Evolutionary conservation across 1,140 invertebrate species (phyloP).

Genomic region (Holcopasites calliopsidis): DNA sequence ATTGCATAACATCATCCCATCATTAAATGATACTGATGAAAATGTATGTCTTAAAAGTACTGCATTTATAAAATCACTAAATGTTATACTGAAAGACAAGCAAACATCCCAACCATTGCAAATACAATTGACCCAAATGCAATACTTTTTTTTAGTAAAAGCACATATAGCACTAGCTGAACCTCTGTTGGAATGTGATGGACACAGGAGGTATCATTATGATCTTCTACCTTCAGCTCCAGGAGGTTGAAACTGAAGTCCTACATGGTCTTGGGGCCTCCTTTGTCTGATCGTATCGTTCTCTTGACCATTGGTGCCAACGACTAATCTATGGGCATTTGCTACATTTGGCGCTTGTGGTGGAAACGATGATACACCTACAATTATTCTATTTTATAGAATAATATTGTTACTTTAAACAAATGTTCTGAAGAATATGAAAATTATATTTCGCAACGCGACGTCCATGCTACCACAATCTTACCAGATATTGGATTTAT

Average conservation of each 20-base stretch:
- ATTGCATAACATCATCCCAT: background rate
- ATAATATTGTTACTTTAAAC: slow-evolving; percentile 22
- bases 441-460: background rate
- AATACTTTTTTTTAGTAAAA: slow-evolving; percentile 60
- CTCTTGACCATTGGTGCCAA: slow-evolving; percentile 47
- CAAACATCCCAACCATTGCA: background rate
- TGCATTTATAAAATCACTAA: slow-evolving; percentile 38
- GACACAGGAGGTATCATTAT: slow-evolving; percentile 69
- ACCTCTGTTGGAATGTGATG: slow-evolving; percentile 68
- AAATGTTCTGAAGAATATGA: background rate
- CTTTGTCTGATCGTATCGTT: slow-evolving; percentile 62
- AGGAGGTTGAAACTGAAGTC: slow-evolving; percentile 62
- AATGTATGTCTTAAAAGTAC: slow-evolving; percentile 56
- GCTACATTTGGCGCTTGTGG: slow-evolving; percentile 44
- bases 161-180: slow-evolving; percentile 62
- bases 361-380: slow-evolving; percentile 58
- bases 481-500: slow-evolving; percentile 68
- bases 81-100: background rate
- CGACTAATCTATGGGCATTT: slow-evolving; percentile 51
- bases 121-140: slow-evolving; percentile 31
- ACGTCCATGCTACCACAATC: background rate
- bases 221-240: slow-evolving; percentile 74
- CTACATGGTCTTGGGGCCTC: slow-evolving; percentile 62
- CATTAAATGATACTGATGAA: slow-evolving; percentile 47
- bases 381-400: slow-evolving; percentile 51